These are phyloP conservation scores for Drosophila nikananu DNA, from an alignment of 1,140 invertebrate genomes.

Conservation along the genomic window DNA sequence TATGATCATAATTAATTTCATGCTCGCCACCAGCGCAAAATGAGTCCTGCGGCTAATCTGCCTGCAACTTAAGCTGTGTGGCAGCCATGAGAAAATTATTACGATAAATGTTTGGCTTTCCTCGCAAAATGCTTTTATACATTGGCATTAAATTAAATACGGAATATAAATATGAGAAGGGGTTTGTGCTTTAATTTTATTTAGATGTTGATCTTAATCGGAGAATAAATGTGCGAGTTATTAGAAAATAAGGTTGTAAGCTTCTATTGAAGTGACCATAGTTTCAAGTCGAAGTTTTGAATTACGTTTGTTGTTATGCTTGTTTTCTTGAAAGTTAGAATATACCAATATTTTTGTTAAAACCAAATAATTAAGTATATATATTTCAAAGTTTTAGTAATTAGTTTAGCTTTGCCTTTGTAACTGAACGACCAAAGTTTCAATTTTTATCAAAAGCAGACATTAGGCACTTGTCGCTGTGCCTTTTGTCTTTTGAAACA, in stretches of 20 bases:
- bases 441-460: not conserved
- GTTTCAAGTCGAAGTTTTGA: too few species aligned
- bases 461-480: conserved; percentile 6
- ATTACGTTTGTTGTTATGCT: too few species aligned
- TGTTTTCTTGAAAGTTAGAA: too few species aligned
- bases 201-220: not conserved
- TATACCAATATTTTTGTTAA: too few species aligned
- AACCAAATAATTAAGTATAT: too few species aligned
- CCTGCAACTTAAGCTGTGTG: conserved; percentile 7
- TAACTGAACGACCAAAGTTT: too few species aligned
- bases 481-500: conserved; percentile 26
- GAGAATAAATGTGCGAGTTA: not conserved
- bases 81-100: conserved; percentile 34
- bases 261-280: too few species aligned
- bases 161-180: too few species aligned
- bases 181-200: not conserved
- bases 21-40: conserved; percentile 37
- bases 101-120: not conserved
- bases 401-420: not conserved
- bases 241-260: not conserved
- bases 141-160: too few species aligned
- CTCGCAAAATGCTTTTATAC: not conserved
- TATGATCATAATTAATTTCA: conserved; percentile 76
- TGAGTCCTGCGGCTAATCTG: conserved; percentile 34
- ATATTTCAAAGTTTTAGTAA: not conserved